Base-by-base conservation (phyloP, 37 sponge, comb jelly and placozoan genomes). In the Sycon ciliatum region DNA sequence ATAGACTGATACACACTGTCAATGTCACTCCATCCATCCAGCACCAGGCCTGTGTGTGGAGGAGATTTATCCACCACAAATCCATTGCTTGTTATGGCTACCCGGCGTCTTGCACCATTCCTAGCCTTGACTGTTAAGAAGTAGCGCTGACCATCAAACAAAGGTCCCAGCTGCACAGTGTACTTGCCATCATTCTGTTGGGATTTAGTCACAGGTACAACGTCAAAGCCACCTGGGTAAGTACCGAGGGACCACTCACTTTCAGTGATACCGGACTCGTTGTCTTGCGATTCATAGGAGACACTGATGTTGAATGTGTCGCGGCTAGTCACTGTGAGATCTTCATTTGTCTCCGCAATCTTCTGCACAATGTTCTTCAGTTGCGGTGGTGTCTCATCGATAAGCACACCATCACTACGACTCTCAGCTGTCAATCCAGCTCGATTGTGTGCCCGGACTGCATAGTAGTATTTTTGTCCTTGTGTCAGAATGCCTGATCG, bases 241-340 rank as follows among this genome's bases (percentile, higher is more conserved):
- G 76, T 81, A 3, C 90, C 90, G 32, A 89, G 79, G 2, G 83
- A 80, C 90, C 90, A 89, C 22, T 58, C 20, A 64, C 81, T 82
- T 13, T 82, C 79, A 18, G 63, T 68, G 18, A 89, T 77, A 18
- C 77, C 83, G 61, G 86, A 85, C 65, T 85, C 81, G 3, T 34
- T 65, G 58, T 89, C 90, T 35, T 30, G n/a, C 26, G 82, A 83
- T 23, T 38, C 36, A 83, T 83, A 89, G 33, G 71, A 72, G 26
- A 73, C 86, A 0, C 81, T 46, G 28, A 89, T 73, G 11, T 60
- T 28, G 24, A 60, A 30, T 11, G 7, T 7, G 26, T 60, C 26
- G 27, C 7, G 24, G 11, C 7, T 9, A n/a, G n/a, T n/a, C n/a
- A n/a, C n/a, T n/a, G n/a, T n/a, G n/a, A n/a, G n/a, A n/a, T n/a